phyloP scores from a whole-genome alignment of 2,797 vertebrate genomes.

The Sebastes wilsoni region DNA sequence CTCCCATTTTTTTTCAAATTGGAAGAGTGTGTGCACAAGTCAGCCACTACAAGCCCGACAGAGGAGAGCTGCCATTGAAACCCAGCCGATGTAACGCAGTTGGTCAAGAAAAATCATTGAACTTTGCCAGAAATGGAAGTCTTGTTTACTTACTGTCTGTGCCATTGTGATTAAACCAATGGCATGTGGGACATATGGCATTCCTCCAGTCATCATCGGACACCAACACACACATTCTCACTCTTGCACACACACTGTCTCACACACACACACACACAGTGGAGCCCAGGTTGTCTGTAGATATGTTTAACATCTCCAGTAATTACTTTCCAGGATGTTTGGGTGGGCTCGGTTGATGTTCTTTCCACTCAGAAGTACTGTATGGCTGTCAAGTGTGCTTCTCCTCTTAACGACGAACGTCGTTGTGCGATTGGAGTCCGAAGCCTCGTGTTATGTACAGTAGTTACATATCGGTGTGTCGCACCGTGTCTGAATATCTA shows the following conservation, averaged over 20 bases:
- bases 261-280: constrained; percentile 19
- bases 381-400: constrained; percentile 64
- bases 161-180: constrained; percentile 50
- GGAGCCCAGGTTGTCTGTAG: constrained; percentile 65
- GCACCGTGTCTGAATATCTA: constrained; percentile 59
- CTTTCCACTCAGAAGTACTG: constrained; percentile 61
- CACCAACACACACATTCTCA: constrained; percentile 33
- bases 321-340: constrained; percentile 72
- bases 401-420: constrained; percentile 60
- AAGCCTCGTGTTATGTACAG: constrained; percentile 70
- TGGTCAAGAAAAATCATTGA: constrained; percentile 33
- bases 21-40: constrained; percentile 28
- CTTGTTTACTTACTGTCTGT: constrained; percentile 63
- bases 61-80: constrained; percentile 26
- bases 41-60: constrained; percentile 22
- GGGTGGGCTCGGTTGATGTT: constrained; percentile 46
- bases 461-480: constrained; percentile 66
- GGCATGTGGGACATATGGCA: constrained; percentile 41
- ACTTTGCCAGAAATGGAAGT: constrained; percentile 55
- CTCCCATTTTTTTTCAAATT: constrained; percentile 34
- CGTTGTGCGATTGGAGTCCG: constrained; percentile 54
- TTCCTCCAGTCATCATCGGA: constrained; percentile 52
- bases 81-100: constrained; percentile 15
- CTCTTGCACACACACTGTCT: constrained; percentile 3
- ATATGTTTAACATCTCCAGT: constrained; percentile 71